Conservation (phyloP, 1,140 invertebrate species). For the Drosophila bifasciata region DNA sequence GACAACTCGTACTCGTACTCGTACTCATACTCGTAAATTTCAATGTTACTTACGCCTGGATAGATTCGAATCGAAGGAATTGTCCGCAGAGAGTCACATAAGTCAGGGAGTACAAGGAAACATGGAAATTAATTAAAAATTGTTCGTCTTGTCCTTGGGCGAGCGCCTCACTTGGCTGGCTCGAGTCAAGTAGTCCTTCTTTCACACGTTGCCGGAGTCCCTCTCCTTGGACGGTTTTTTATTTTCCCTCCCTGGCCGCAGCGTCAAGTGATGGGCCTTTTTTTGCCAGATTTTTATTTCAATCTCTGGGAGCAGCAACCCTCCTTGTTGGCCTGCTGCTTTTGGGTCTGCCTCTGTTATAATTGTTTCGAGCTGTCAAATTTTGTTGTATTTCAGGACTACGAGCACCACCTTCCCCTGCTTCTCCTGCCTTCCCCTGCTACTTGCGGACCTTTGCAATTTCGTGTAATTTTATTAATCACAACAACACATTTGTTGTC, state of each 20-base stretch:
- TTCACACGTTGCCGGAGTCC: conserved; percentile 68
- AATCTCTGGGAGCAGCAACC: conserved; percentile 39
- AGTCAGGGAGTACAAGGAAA: conserved; percentile 55
- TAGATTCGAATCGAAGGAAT: conserved; percentile 28
- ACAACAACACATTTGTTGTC: conserved; percentile 77
- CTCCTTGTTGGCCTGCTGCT: conserved; percentile 28
- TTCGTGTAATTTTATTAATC: conserved; percentile 81
- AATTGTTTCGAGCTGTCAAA: conserved; percentile 77
- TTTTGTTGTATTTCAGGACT: conserved; percentile 50
- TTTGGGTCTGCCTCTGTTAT: conserved; percentile 50
- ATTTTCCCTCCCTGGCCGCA: conserved; percentile 39
- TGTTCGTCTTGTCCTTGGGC: conserved; percentile 9
- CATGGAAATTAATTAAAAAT: conserved; percentile 78
- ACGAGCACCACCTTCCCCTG: neutral
- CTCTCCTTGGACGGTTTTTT: conserved; percentile 17
- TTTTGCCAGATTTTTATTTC: conserved; percentile 40
- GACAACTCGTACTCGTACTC: no score
- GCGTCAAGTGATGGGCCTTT: conserved; percentile 76
- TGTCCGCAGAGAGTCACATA: conserved; percentile 74
- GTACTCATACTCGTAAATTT: conserved; percentile 50
- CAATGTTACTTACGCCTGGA: conserved; percentile 65
- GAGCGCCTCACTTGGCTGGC: conserved; percentile 7
- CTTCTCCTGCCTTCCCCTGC: conserved; percentile 4
- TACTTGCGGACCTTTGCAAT: conserved; percentile 37
- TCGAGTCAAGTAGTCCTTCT: conserved; percentile 61